These are phyloP conservation scores for Enteromius treurensis DNA, from an alignment of 2,797 vertebrate species.

Conservation along the genomic window DNA sequence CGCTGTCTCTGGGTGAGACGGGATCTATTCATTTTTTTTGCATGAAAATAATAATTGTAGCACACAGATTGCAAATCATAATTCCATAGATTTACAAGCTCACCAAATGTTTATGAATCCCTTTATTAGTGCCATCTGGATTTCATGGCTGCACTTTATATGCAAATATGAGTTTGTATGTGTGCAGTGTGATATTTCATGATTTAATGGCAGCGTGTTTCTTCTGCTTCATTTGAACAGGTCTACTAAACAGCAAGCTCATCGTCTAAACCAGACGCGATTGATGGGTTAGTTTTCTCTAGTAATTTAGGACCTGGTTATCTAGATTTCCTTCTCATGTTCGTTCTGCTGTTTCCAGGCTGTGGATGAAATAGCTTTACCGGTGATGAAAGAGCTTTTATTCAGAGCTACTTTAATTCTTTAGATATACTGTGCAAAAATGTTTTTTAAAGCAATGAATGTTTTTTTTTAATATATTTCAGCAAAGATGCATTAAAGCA, in stretches of 20 bases:
- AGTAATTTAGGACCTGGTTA: not conserved
- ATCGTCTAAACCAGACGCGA: not conserved
- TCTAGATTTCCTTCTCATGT: not conserved
- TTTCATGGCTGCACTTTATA: not conserved
- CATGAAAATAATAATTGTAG: not conserved
- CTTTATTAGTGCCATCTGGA: slow-evolving; percentile 5
- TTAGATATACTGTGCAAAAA: not conserved
- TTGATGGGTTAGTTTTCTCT: not conserved
- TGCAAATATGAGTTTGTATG: not conserved
- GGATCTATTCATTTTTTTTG: not conserved
- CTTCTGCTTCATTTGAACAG: not conserved
- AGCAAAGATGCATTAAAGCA: not conserved
- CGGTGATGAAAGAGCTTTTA: not conserved
- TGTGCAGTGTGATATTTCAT: not conserved
- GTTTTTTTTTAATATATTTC: not conserved
- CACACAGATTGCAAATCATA: not conserved
- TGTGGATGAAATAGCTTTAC: not conserved
- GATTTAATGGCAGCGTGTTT: not conserved
- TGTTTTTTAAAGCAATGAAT: not conserved
- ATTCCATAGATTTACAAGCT: not conserved
- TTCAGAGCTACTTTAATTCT: not conserved
- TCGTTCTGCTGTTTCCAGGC: not conserved
- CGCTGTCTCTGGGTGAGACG: not conserved
- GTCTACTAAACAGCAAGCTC: not conserved
- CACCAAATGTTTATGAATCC: not conserved